Evolutionary conservation across 2,797 vertebrate species (phyloP).

Genomic region (Thalassophryne amazonica): DNA sequence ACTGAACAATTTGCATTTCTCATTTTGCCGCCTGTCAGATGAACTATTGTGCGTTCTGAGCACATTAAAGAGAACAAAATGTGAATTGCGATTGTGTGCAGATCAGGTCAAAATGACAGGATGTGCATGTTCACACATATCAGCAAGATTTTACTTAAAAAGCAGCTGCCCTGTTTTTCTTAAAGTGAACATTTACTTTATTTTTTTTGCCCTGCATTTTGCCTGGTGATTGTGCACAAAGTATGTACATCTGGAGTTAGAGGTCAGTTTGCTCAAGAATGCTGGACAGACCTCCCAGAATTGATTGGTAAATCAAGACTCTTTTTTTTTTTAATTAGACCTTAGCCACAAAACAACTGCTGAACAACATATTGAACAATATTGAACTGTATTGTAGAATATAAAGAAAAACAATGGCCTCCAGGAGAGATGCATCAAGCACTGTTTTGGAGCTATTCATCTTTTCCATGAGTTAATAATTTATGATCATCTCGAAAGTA

Average conservation of each 20-base stretch:
- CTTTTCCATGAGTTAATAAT: conserved; percentile 73
- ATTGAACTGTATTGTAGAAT: conserved; percentile 32
- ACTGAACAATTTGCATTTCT: conserved; percentile 51
- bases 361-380: conserved; percentile 15
- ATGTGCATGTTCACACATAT: conserved; percentile 11
- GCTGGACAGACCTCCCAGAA: conserved; percentile 54
- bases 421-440: conserved; percentile 59
- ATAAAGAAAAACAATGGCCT: conserved; percentile 33
- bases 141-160: conserved; percentile 20
- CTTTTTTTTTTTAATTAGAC: conserved; percentile 37
- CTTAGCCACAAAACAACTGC: conserved; percentile 32
- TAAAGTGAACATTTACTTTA: conserved; percentile 27
- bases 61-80: conserved; percentile 40
- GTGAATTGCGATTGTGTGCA: conserved; percentile 10
- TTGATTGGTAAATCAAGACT: conserved; percentile 52
- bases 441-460: conserved; percentile 65
- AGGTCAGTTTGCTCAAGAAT: conserved; percentile 45
- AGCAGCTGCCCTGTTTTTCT: conserved; percentile 33
- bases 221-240: conserved; percentile 43
- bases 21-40: conserved; percentile 41
- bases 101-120: conserved; percentile 22
- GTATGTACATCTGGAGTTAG: conserved; percentile 34
- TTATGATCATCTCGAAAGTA: conserved; percentile 72
- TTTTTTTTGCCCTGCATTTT: conserved; percentile 41
- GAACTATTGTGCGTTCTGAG: conserved; percentile 39